Conservation (phyloP, 2,888 invertebrate genomes). For the Pantelozetes paolii region DNA sequence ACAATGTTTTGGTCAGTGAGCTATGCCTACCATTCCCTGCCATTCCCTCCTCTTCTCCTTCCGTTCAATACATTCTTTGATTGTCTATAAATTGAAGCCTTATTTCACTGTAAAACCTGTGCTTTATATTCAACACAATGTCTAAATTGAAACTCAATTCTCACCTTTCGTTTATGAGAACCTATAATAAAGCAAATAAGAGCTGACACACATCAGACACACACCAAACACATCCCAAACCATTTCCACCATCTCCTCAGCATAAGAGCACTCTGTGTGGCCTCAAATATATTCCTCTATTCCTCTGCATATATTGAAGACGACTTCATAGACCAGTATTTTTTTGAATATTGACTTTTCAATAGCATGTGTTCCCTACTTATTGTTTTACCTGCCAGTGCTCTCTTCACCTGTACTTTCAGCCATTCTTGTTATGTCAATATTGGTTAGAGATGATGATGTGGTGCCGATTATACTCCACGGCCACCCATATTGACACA, state of each 20-base stretch:
- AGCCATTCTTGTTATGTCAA: conserved; percentile 24
- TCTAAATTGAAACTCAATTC: background rate
- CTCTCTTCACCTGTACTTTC: conserved; percentile 28
- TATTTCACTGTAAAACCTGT: background rate
- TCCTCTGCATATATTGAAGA: no score
- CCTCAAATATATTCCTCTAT: conserved; percentile 16
- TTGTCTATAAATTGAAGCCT: background rate
- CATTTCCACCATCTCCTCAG: background rate
- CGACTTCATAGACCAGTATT: conserved; percentile 1
- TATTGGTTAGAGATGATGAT: conserved; percentile 30
- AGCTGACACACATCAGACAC: conserved; percentile 33
- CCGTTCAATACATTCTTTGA: conserved; percentile 2
- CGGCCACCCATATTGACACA: conserved; percentile 34
- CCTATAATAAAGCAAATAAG: conserved; percentile 32
- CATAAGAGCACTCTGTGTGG: conserved; percentile 31
- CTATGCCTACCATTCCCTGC: conserved; percentile 8
- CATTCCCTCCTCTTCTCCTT: conserved; percentile 12
- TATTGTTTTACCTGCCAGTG: conserved; percentile 32
- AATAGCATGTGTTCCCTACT: conserved; percentile 20
- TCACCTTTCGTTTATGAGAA: conserved; percentile 26
- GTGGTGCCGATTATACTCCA: conserved; percentile 16
- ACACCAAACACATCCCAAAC: background rate
- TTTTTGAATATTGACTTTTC: conserved; percentile 22
- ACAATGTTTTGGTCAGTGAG: conserved; percentile 22
- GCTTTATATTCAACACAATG: no score